These are phyloP conservation scores for Sycophaga agraensis DNA, from an alignment of 1,140 invertebrate genomes.

Conservation along the genomic window DNA sequence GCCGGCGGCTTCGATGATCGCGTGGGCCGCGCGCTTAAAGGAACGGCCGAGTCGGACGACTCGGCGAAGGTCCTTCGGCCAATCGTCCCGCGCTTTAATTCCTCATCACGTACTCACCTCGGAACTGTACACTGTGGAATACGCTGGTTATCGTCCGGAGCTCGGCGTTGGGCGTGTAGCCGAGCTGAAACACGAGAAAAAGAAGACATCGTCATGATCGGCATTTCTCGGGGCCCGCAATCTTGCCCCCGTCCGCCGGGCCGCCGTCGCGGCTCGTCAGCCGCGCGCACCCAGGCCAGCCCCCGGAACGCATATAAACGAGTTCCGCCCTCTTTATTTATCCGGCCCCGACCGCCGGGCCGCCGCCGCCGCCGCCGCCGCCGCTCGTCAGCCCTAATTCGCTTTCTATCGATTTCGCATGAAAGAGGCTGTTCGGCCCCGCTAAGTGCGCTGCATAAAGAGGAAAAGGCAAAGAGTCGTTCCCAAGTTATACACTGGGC, in stretches of 20 bases:
- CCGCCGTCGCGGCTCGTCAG: too few relatives aligned
- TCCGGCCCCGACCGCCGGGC: background rate
- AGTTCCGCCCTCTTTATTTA: background rate
- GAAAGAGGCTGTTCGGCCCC: constrained; percentile 40
- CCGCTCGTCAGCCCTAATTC: constrained; percentile 39
- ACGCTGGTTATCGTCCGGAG: constrained; percentile 83
- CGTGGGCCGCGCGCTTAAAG: too few relatives aligned
- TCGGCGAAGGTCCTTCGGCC: too few relatives aligned
- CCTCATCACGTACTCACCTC: constrained; percentile 78
- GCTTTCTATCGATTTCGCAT: constrained; percentile 48
- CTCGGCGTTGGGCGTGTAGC: constrained; percentile 81
- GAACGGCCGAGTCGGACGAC: too few relatives aligned
- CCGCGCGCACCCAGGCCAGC: too few relatives aligned
- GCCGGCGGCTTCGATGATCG: too few relatives aligned
- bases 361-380: background rate
- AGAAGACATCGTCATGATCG: constrained; percentile 21
- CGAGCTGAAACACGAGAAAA: constrained; percentile 68
- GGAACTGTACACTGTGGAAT: constrained; percentile 78
- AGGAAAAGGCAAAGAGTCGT: constrained; percentile 44
- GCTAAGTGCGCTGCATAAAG: constrained; percentile 46
- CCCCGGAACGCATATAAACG: constrained; percentile 6
- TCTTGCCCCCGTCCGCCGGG: too few relatives aligned
- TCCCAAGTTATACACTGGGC: constrained; percentile 43
- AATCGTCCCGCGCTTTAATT: too few relatives aligned
- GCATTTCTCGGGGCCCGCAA: too few relatives aligned